These are phyloP conservation scores for Chirona hameri DNA, from an alignment of 2,888 invertebrate species.

Conservation along the genomic window DNA sequence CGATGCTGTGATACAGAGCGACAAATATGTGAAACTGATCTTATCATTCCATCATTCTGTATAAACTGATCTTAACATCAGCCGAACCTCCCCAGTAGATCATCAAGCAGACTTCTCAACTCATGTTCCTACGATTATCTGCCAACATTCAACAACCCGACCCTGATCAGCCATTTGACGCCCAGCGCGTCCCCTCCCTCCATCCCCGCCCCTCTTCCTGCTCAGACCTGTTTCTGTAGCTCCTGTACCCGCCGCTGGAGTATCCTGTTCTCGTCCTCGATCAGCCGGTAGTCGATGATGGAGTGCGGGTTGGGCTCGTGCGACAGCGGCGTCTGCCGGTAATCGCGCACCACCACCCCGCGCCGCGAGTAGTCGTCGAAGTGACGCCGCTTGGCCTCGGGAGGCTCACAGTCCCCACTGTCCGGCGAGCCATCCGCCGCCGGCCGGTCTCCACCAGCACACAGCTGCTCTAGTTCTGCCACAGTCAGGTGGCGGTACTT, in stretches of 20 bases:
- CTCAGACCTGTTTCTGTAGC: conserved; percentile 61
- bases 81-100: no score
- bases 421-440: conserved; percentile 5
- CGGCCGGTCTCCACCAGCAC: conserved; percentile 36
- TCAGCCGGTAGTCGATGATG: conserved; percentile 34
- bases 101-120: no score
- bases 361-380: conserved; percentile 41
- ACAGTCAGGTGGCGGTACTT: conserved; percentile 51
- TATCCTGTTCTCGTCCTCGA: conserved; percentile 59
- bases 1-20: no score
- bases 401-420: conserved; percentile 33
- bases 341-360: conserved; percentile 40
- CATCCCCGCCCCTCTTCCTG: background rate
- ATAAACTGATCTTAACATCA: no score
- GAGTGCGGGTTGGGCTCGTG: conserved; percentile 3
- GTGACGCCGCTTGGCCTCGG: conserved; percentile 42
- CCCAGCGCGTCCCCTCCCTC: no score
- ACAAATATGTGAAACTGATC: no score
- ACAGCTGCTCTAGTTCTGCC: conserved; percentile 38
- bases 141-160: no score
- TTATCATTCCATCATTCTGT: no score
- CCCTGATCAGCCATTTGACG: no score
- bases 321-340: conserved; percentile 26
- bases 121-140: no score
- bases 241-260: conserved; percentile 65